Base-by-base conservation (phyloP, 2,113 vertebrate species). In the Coturnix japonica region DNA sequence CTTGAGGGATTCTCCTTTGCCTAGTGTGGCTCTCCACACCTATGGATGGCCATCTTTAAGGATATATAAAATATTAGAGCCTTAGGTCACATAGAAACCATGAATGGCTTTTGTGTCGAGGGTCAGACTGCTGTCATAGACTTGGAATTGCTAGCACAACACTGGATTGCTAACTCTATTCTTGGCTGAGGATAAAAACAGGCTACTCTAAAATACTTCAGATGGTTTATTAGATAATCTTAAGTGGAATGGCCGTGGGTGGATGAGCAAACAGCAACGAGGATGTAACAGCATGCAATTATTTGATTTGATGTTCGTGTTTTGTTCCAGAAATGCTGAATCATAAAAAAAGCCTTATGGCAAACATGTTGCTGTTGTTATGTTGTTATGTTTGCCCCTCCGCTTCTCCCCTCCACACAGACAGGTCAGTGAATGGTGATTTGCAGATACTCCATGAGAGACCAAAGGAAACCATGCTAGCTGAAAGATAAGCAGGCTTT, bases 401-500 rank as follows among this genome's bases (percentile, higher is more conserved):
- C 26, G 7, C 39, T 64, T 60, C 66, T 87, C 8, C 31, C 57
- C 39, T 82, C 31, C 69, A 1, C 23, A 14, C 39, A 69, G 74
- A 51, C 13, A 56, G 63, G 33, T 19, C 57, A 67, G 37, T 82
- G 33, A 64, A 28, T 70, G 64, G 35, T 78, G 61, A 77, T 84
- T 67, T 91, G 61, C 51, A 90, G 87, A 33, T 95, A 85, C 57
- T 95, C 80, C 57, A 57, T 61, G 77, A 85, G 69, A 91, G 90
- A 87, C 91, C 71, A 89, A 57, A 95, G 78, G 84, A 96, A 95
- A 85, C 74, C 85, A 35, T 53, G 75, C 93, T 95, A 72, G 61
- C 88, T 90, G 91, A 89, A 95, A 84, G 91, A 97, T 69, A 72
- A 67, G 91, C 87, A 94, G 81, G 73, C 86, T 91, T 92, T 94